phyloP scores from a whole-genome alignment of 2,113 vertebrate genomes.

The Paramormyrops kingsleyae region DNA sequence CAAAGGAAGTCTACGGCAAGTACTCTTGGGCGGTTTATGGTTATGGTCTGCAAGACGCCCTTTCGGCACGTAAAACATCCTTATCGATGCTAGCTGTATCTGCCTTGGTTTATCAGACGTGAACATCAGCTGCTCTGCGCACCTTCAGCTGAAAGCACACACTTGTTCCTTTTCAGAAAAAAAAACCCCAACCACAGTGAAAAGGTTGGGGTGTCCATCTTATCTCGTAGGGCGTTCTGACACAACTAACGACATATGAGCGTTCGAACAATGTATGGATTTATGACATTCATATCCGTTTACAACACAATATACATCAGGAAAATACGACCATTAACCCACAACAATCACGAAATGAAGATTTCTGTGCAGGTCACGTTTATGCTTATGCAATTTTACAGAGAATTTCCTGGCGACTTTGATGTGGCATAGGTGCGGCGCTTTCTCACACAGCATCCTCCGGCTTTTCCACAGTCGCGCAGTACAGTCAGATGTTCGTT shows the following conservation, averaged over 20 bases:
- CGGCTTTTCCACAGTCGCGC: background rate
- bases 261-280: background rate
- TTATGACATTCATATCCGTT: background rate
- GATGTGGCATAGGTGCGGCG: background rate
- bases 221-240: background rate
- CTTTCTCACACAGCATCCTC: background rate
- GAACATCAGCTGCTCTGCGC: background rate
- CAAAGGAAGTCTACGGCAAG: background rate
- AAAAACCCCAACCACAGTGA: background rate
- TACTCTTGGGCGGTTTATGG: background rate
- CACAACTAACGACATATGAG: background rate
- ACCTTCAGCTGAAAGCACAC: background rate
- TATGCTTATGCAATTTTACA: background rate
- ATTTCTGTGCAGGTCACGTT: background rate
- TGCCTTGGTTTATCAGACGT: background rate
- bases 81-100: background rate
- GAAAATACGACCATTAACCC: background rate
- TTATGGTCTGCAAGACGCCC: too few species aligned
- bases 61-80: too few species aligned
- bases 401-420: background rate
- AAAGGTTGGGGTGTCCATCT: background rate
- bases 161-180: background rate
- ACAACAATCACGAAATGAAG: background rate
- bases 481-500: background rate
- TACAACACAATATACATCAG: background rate